Percentiles rank a stretch among this genome's conserved stretches.
phyloP scores from a whole-genome alignment of 1,140 invertebrate genomes.

The Leguminivora glycinivorella region DNA sequence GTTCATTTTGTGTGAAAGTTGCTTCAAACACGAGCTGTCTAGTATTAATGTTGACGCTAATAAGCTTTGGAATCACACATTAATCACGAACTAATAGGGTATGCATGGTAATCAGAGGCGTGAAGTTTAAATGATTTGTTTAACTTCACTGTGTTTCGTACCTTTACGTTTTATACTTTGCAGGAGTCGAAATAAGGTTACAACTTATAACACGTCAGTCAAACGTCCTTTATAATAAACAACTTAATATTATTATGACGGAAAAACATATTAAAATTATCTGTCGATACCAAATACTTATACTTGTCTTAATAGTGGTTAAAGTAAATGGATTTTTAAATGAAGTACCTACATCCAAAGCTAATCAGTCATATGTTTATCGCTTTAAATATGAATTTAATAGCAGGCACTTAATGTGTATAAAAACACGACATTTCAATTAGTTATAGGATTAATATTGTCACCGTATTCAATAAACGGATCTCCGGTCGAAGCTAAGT shows the following conservation, averaged over 20 bases:
- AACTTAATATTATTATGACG: no score
- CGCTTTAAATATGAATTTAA: neutral
- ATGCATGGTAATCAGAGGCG: neutral
- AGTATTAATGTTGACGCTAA: slow-evolving; percentile 21
- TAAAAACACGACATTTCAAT: neutral
- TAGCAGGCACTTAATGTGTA: neutral
- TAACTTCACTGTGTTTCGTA: neutral
- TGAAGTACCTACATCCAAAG: neutral
- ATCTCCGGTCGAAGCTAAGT: neutral
- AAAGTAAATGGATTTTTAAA: no score
- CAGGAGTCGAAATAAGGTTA: no score
- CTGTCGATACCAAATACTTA: no score
- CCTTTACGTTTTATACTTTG: no score
- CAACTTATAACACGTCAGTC: no score
- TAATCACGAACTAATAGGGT: slow-evolving; percentile 7
- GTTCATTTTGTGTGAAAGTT: slow-evolving; percentile 40
- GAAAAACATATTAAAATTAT: no score
- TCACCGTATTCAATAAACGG: neutral
- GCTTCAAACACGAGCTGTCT: slow-evolving; percentile 33
- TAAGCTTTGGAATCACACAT: slow-evolving; percentile 25
- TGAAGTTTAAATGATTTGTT: neutral
- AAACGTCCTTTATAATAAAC: no score
- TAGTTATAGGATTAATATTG: slow-evolving; percentile 3
- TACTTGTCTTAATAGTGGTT: no score
- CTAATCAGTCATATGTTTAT: neutral